A percentile compares a stretch with the other conserved stretches of the same genome.
Evolutionary conservation across 2,113 vertebrate species (phyloP).

Genomic region (Poeciliopsis retropinna): DNA sequence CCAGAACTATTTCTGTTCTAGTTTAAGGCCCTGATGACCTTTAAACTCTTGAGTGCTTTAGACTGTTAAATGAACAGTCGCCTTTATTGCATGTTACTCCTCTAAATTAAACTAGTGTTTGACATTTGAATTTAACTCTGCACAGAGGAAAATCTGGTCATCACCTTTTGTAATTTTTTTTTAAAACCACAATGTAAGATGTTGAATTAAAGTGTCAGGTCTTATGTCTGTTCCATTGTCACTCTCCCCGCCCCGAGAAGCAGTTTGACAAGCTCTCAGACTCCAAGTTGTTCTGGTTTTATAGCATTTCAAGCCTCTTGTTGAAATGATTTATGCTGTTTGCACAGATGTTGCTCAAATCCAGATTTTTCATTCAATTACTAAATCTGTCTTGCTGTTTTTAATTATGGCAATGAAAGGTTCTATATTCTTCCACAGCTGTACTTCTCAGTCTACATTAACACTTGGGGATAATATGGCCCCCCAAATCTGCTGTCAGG

Average conservation of each 20-base stretch:
- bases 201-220: slow-evolving; percentile 61
- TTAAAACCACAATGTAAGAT: slow-evolving; percentile 45
- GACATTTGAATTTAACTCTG: not conserved
- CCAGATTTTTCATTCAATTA: slow-evolving; percentile 84
- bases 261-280: slow-evolving; percentile 75
- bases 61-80: not conserved
- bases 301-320: slow-evolving; percentile 77
- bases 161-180: slow-evolving; percentile 17
- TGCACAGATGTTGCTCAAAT: slow-evolving; percentile 84
- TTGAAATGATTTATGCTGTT: slow-evolving; percentile 83
- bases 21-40: not conserved
- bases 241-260: slow-evolving; percentile 58
- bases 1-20: fast-evolving
- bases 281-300: slow-evolving; percentile 74
- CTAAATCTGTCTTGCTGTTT: slow-evolving; percentile 82
- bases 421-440: slow-evolving; percentile 72
- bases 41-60: not conserved
- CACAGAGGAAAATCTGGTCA: slow-evolving; percentile 43
- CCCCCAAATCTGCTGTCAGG: slow-evolving; percentile 63
- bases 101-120: slow-evolving; percentile 8
- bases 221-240: slow-evolving; percentile 70
- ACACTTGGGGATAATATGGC: slow-evolving; percentile 69
- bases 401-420: slow-evolving; percentile 84
- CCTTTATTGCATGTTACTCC: not conserved
- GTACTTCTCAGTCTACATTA: slow-evolving; percentile 75